phyloP scores from a whole-genome alignment of 2,797 vertebrate species.

The Mormyrops attenuatus region DNA sequence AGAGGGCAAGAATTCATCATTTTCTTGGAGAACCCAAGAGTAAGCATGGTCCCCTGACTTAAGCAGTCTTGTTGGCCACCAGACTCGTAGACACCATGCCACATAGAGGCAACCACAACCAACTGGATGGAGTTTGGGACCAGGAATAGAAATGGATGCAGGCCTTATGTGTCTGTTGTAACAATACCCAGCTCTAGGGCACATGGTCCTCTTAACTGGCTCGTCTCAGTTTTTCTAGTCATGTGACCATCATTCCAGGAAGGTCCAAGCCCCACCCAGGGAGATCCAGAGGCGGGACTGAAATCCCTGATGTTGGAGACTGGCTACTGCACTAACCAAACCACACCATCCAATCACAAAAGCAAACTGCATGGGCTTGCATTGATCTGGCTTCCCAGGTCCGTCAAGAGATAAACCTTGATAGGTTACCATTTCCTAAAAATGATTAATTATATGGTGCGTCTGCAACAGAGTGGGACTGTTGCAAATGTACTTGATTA shows the following conservation, averaged over 20 bases:
- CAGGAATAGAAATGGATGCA: constrained; percentile 17
- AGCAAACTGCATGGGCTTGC: not conserved
- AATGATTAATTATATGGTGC: not conserved
- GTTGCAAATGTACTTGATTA: not conserved
- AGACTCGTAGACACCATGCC: constrained; percentile 59
- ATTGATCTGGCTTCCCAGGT: not conserved
- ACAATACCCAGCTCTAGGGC: not conserved
- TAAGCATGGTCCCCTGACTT: constrained; percentile 31
- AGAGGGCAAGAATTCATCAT: constrained; percentile 65
- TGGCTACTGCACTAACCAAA: not conserved
- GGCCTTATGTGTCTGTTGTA: not conserved
- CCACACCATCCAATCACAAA: not conserved
- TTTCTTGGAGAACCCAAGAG: constrained; percentile 66
- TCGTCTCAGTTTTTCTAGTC: not conserved
- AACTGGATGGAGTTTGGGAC: constrained; percentile 56
- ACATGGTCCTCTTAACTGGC: not conserved
- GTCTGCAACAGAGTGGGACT: not conserved
- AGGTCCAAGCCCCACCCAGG: not conserved
- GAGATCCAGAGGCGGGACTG: not conserved
- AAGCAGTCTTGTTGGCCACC: constrained; percentile 56
- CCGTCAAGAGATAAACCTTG: not conserved
- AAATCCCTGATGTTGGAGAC: not conserved
- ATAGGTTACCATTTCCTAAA: not conserved
- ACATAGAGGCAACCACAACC: constrained; percentile 68
- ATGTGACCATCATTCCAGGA: not conserved